Conservation (phyloP, 2,797 vertebrate genomes). For the Dicrostonyx torquatus region DNA sequence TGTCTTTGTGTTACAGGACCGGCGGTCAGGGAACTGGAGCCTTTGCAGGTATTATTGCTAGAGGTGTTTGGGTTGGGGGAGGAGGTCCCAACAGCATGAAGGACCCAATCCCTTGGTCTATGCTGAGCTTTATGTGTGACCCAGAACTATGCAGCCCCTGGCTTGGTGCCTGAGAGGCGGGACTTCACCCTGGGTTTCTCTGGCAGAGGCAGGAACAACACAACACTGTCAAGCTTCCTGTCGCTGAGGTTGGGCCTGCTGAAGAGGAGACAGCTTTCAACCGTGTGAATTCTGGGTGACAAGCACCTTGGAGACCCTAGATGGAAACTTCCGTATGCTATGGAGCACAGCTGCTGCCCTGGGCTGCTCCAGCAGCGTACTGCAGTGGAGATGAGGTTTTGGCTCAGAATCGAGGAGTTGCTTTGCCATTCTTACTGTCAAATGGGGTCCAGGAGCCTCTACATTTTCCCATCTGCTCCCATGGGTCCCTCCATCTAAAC, state of each 20-base stretch:
- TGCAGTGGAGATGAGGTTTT: background rate
- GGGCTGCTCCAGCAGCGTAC: too few species aligned
- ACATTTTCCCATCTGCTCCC: background rate
- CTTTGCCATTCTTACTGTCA: too few species aligned
- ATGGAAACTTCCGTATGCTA: background rate
- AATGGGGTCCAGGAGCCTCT: background rate
- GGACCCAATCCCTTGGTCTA: too few species aligned
- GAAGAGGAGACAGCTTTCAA: background rate
- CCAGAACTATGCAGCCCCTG: rapidly evolving
- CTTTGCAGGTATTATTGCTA: background rate
- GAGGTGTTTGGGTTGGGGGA: background rate
- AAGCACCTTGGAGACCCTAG: too few species aligned
- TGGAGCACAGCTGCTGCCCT: too few species aligned
- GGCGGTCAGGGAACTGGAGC: rapidly evolving
- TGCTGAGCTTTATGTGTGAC: background rate
- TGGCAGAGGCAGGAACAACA: background rate
- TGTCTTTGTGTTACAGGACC: conserved; percentile 22
- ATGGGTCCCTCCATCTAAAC: background rate
- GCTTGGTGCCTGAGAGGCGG: background rate
- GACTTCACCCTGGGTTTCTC: rapidly evolving
- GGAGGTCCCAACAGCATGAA: background rate
- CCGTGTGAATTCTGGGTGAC: background rate
- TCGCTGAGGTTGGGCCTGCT: background rate
- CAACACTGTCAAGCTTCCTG: rapidly evolving
- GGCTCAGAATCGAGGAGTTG: background rate